Evolutionary conservation across 2,113 vertebrate genomes (phyloP), one percentile per base, ranked within the genome.

Genomic region (Callopanchax toddi): DNA sequence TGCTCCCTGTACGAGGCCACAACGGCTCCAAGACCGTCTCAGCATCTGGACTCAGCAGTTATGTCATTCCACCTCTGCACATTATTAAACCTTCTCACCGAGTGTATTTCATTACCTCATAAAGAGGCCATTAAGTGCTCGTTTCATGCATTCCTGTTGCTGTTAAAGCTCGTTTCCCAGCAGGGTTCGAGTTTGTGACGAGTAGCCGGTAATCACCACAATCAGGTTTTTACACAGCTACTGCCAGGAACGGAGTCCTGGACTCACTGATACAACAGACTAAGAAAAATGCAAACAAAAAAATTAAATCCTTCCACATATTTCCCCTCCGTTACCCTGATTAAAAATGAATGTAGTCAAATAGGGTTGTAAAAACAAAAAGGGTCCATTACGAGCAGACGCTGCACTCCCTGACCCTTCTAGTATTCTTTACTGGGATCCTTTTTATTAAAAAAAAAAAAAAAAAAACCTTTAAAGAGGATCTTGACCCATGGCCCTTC

Each of bases 291-390:
- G 22, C 4, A 26, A 37, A 1, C 1, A 16, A 4, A 64, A 45
- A 57, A 12, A 25, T 53, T 46, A 56, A 69, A 0, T 1, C 29
- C 25, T 34, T 21, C 58, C 17, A 42, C 50, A 22, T 8, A 70
- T 44, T 78, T 71, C 56, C 66, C 73, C 44, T 56, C 29, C 55
- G 36, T 71, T 67, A 63, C 48, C 25, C 48, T 67, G 68, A 84
- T 88, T 86, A 75, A 84, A 85, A 79, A 89, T 83, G 22, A 76
- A 88, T 78, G 62, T 6, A 60, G 50, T 74, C 50, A 51, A 74
- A 60, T 5, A 23, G 69, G 78, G 70, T 45, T 80, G 65, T 87
- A 81, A 86, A 81, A 88, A 85, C 66, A 77, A 53, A 86, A 54
- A 82, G 60, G 71, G 59, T 61, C 75, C 39, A 79, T 84, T 74